Base-by-base conservation (phyloP, 2,888 invertebrate species). In the Halocaridina rubra region DNA sequence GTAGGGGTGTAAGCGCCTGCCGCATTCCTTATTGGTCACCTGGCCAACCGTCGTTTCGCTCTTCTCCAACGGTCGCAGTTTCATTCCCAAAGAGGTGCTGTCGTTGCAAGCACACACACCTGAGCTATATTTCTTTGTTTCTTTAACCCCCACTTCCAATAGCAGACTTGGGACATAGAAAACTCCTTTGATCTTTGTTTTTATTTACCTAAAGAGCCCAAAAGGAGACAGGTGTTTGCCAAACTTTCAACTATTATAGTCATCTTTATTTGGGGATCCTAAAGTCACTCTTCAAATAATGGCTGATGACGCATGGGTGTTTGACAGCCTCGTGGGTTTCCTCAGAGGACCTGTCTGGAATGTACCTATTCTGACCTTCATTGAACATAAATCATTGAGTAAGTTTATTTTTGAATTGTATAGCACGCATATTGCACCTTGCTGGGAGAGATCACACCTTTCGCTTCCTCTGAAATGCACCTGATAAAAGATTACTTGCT, bases 291-390 rank as follows among this genome's bases (percentile, higher is more conserved):
- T 7, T 7, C 22, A 8, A 19, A 72, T 13, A 29, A 82, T 86
- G 86, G 64, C 53, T 67, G 85, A 88, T 10, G 89, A 88, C 3
- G 94, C 94, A 16, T 97, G 97, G 97, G 96, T 98, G 16, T 96
- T 97, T 90, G 98, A 98, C 92, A 97, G 97, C 0, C 92, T 98
- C 85, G 95, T 98, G 30, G 96, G 96, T 86, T 98, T 97, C 91
- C 92, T 98, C 77, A 96, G 97, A 91, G 97, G 97, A 1, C 97
- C 97, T 0, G 93, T 97, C 71, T 98, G 98, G 96, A 97, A 96
- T 90, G 94, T 96, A 16, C 97, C 98, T 0, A 92, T 98, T 78
- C 93, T 96, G 90, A 96, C 96, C 33, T 98, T 97, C 90, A 96
- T 97, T 88, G 98, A 98, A 91, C 96, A 97, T 90, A 96, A 97